phyloP scores from a whole-genome alignment of 2,113 vertebrate genomes.

The Macrotis lagotis region DNA sequence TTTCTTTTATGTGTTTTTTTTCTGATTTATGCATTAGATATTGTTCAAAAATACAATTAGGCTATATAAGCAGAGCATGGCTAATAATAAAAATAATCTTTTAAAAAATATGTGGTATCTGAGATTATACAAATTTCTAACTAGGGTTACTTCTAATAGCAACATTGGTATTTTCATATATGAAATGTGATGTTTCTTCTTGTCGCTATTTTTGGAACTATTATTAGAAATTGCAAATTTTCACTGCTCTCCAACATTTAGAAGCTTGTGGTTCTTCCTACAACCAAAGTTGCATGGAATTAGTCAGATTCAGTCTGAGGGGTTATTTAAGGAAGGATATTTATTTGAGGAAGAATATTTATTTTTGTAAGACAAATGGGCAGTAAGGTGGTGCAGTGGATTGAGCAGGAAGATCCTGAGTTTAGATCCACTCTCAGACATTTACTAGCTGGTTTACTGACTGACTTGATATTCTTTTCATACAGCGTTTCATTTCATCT shows the following conservation, averaged over 20 bases:
- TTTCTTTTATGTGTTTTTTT: not conserved
- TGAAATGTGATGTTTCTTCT: not conserved
- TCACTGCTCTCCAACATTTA: not conserved
- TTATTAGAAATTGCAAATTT: constrained; percentile 8
- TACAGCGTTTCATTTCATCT: not conserved
- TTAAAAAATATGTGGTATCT: not conserved
- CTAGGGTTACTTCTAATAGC: not conserved
- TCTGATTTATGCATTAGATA: not conserved
- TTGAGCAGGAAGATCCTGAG: too few relatives aligned
- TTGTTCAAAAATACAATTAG: not conserved
- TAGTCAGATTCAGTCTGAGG: not conserved
- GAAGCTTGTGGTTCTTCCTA: constrained; percentile 9
- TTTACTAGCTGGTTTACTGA: not conserved
- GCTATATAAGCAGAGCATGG: not conserved
- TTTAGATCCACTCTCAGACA: too few relatives aligned
- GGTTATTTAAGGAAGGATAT: not conserved
- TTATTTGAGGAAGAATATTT: not conserved
- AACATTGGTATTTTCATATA: constrained; percentile 19
- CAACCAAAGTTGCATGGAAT: not conserved
- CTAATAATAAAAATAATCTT: not conserved
- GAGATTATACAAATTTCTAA: not conserved
- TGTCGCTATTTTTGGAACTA: constrained; percentile 15
- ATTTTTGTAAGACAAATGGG: not conserved
- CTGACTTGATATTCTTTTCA: not conserved
- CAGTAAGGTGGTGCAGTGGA: not conserved